Percentiles rank a stretch among this genome's conserved stretches.
Conservation (phyloP, 23 tunicate genomes). For the Halocynthia roretzi region DNA sequence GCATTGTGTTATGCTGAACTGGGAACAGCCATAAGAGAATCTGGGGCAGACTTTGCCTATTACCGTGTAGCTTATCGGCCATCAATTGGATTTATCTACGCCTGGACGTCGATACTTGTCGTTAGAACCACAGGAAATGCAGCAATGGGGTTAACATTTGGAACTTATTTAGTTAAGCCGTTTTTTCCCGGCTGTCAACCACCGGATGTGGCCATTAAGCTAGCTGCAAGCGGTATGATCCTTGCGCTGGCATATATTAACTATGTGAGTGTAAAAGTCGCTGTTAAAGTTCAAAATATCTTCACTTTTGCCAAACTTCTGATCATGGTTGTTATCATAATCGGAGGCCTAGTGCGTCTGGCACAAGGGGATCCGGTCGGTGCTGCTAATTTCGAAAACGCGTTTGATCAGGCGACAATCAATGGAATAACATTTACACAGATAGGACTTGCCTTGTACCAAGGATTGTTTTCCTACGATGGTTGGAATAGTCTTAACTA, state of each 20-base stretch:
- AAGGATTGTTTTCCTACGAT: constrained; percentile 66
- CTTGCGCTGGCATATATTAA: constrained; percentile 28
- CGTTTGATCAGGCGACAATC: constrained; percentile 33
- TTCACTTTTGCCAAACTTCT: constrained; percentile 49
- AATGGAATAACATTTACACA: constrained; percentile 36
- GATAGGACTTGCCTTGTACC: constrained; percentile 56
- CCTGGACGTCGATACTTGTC: constrained; percentile 53
- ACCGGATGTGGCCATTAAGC: constrained; percentile 41
- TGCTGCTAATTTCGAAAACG: constrained; percentile 27
- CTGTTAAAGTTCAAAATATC: constrained; percentile 32
- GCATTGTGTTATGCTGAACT: constrained; percentile 72
- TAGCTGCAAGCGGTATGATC: constrained; percentile 26
- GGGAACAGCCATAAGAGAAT: constrained; percentile 40
- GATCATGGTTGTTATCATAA: constrained; percentile 49
- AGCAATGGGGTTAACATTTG: constrained; percentile 71
- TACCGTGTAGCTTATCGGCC: constrained; percentile 29
- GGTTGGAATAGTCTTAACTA: constrained; percentile 66
- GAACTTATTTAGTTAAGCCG: constrained; percentile 42
- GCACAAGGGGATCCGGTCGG: constrained; percentile 39
- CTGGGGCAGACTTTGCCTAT: constrained; percentile 73
- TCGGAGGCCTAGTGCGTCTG: constrained; percentile 48
- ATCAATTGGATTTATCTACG: constrained; percentile 52
- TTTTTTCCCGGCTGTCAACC: constrained; percentile 53
- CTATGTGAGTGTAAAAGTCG: constrained; percentile 43
- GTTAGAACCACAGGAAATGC: constrained; percentile 46